Evolutionary conservation across 2,113 vertebrate species (phyloP).

Genomic region (Dendrocopos noguchii): DNA sequence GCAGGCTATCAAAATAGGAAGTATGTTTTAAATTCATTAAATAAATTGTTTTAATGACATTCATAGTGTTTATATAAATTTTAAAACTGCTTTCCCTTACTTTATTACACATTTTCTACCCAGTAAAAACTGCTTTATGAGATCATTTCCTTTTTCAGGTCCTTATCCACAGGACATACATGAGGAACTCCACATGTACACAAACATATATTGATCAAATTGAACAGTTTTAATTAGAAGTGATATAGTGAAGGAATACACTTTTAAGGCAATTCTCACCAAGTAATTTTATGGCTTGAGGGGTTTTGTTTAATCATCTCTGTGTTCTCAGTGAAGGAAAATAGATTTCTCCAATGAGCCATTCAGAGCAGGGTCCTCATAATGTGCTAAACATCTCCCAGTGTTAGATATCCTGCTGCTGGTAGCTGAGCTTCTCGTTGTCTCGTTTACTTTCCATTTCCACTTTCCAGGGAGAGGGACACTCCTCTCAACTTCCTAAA

Average conservation of each 20-base stretch:
- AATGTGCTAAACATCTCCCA: fast-evolving
- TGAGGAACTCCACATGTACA: neutral
- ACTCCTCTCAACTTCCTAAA: neutral
- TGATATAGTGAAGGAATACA: neutral
- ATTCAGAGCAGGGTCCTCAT: neutral
- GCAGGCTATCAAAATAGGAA: neutral
- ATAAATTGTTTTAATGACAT: neutral
- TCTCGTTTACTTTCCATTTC: neutral
- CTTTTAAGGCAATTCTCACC: neutral
- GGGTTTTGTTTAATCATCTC: neutral
- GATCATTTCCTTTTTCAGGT: neutral
- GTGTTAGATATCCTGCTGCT: neutral
- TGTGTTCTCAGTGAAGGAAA: neutral
- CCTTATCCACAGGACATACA: neutral
- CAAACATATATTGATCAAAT: neutral
- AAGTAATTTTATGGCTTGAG: fast-evolving
- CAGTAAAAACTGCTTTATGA: neutral
- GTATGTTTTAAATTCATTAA: neutral
- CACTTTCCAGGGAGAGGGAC: neutral
- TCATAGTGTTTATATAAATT: neutral
- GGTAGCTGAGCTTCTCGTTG: neutral
- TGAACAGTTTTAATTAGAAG: neutral
- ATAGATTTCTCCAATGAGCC: neutral
- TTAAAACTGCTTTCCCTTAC: neutral
- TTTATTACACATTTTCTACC: neutral